A percentile compares a stretch with the other conserved stretches of the same genome.
These are phyloP conservation scores for Lerista edwardsae DNA, from an alignment of 2,797 vertebrate species.

Conservation along the genomic window DNA sequence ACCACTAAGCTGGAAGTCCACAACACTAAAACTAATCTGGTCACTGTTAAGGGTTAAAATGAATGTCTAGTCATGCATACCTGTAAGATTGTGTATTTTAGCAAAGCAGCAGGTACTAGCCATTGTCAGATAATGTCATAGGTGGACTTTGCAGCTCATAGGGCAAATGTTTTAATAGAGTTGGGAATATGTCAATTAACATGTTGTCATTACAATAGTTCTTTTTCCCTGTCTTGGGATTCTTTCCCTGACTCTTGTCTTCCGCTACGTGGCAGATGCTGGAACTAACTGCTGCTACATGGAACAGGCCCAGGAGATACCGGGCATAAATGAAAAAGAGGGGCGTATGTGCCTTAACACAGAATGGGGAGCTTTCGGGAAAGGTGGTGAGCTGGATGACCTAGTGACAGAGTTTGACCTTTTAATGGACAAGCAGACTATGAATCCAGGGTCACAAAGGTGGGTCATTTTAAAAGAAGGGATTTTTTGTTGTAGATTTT, in stretches of 20 bases:
- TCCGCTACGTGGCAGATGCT: constrained; percentile 55
- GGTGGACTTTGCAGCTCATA: not conserved
- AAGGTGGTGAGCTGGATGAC: constrained; percentile 70
- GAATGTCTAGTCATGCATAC: not conserved
- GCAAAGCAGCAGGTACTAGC: not conserved
- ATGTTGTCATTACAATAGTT: not conserved
- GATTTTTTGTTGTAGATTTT: too few relatives aligned
- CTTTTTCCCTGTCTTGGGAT: not conserved
- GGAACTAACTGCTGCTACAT: constrained; percentile 91
- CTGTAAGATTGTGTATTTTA: not conserved
- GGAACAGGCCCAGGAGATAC: constrained; percentile 81
- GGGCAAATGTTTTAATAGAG: not conserved
- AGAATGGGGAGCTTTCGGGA: constrained; percentile 86
- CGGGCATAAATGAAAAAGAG: constrained; percentile 69
- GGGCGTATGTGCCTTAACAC: constrained; percentile 85
- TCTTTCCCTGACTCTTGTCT: not conserved
- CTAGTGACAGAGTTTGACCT: constrained; percentile 79
- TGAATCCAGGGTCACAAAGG: constrained; percentile 79
- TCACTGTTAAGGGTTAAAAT: not conserved
- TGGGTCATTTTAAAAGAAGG: constrained; percentile 39
- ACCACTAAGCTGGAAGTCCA: not conserved
- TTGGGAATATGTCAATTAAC: not conserved
- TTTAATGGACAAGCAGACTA: constrained; percentile 76
- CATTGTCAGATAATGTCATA: not conserved
- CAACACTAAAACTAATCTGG: not conserved